Evolutionary conservation across 2,888 invertebrate genomes (phyloP).

Genomic region (Eustalomyia histrio): DNA sequence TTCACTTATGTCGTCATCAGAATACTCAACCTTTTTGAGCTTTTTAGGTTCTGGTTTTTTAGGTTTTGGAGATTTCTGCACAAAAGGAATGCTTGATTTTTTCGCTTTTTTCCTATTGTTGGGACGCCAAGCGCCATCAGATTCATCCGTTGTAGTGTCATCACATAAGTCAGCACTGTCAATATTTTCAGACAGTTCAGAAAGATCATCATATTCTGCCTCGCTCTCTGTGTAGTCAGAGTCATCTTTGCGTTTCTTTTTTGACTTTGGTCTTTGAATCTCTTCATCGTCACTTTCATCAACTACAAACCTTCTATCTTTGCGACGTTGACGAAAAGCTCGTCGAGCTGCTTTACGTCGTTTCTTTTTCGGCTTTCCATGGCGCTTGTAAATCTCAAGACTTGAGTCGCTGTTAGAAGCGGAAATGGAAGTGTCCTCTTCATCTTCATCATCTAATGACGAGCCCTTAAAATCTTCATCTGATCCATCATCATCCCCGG

Average conservation of each 20-base stretch:
- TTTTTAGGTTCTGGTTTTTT: constrained; percentile 72
- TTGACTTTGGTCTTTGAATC: constrained; percentile 80
- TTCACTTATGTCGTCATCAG: constrained; percentile 77
- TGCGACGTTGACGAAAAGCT: constrained; percentile 78
- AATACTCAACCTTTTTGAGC: constrained; percentile 73
- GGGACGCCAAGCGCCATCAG: constrained; percentile 78
- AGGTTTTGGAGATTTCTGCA: constrained; percentile 74
- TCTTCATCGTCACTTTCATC: constrained; percentile 81
- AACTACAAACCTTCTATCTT: constrained; percentile 79
- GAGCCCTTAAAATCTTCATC: constrained; percentile 95
- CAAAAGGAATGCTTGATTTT: constrained; percentile 67
- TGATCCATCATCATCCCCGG: constrained; percentile 88
- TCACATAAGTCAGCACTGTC: constrained; percentile 79
- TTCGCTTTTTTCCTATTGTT: constrained; percentile 76
- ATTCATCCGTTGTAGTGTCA: constrained; percentile 77
- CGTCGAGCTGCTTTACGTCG: constrained; percentile 80
- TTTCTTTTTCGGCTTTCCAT: constrained; percentile 80
- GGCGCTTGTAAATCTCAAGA: constrained; percentile 80
- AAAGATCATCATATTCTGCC: constrained; percentile 79
- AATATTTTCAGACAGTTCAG: constrained; percentile 77
- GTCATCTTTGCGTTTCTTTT: constrained; percentile 80
- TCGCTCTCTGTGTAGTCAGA: constrained; percentile 83
- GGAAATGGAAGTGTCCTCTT: constrained; percentile 80
- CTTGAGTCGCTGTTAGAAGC: constrained; percentile 82
- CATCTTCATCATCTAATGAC: constrained; percentile 80